Evolutionary conservation across 2,113 vertebrate genomes (phyloP), one percentile per base, ranked within the genome.

Genomic region (Nannospalax galili): DNA sequence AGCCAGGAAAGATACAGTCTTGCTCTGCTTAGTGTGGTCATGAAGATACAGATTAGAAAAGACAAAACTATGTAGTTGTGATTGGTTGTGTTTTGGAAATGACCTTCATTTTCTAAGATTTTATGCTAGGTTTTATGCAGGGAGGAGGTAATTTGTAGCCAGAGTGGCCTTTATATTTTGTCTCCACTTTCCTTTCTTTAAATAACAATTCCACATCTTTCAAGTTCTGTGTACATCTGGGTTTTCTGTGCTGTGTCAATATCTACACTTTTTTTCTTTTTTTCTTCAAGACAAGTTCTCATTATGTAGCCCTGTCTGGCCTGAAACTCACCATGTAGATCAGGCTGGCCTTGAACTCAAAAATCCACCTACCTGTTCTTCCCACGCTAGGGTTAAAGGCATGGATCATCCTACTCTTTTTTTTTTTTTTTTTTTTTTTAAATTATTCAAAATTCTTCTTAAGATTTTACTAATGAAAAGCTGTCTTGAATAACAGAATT

Each of bases 401-500:
- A 26, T 77, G 42, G 45, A 42, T 19, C 42, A 28, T 40, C 37
- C 45, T 15, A 45, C 73, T 19, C 40, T 2, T 40, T 28, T 52
- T 52, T 52, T 52, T 52, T 52, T 52, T 52, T 52, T 52, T 52
- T 52, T 52, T 52, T 52, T 52, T n/a, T n/a, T n/a, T n/a, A n/a
- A n/a, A n/a, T n/a, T n/a, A n/a, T n/a, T n/a, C n/a, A n/a, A n/a
- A n/a, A n/a, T n/a, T n/a, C n/a, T 84, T 88, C 35, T 75, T 90
- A 79, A 87, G 65, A 52, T 86, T 92, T 96, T 84, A 45, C 30
- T 45, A 17, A 24, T 86, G 26, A 79, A n/a, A n/a, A n/a, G n/a
- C n/a, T n/a, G n/a, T n/a, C n/a, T n/a, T n/a, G n/a, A n/a, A n/a
- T n/a, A n/a, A n/a, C n/a, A n/a, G n/a, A n/a, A n/a, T n/a, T n/a